phyloP scores from a whole-genome alignment of 2,797 vertebrate genomes.

The Cossypha caffra region DNA sequence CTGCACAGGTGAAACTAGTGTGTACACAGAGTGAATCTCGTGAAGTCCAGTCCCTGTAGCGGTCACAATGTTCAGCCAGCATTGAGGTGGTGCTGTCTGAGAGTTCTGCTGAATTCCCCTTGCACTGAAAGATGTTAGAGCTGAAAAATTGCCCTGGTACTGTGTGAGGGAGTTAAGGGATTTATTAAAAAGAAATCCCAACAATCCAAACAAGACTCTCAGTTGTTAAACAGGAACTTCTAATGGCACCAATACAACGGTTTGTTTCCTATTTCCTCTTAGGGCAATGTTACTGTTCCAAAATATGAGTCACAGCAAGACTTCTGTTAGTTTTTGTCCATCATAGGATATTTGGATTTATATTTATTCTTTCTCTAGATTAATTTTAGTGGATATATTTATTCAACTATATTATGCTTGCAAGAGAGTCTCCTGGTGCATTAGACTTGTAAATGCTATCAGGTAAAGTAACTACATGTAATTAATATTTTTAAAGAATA shows the following conservation, averaged over 20 bases:
- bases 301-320: neutral
- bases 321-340: neutral
- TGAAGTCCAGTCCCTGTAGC: neutral
- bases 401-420: neutral
- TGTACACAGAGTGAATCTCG: neutral
- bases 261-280: neutral
- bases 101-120: neutral
- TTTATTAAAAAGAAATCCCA: neutral
- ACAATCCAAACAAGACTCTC: neutral
- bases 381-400: conserved; percentile 36
- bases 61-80: neutral
- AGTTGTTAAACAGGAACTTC: neutral
- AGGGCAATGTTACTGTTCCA: neutral
- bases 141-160: neutral
- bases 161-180: neutral
- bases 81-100: neutral
- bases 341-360: neutral
- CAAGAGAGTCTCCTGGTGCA: neutral
- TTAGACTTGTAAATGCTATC: conserved; percentile 61
- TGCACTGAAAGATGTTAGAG: neutral
- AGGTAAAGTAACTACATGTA: conserved; percentile 57
- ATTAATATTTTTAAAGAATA: conserved; percentile 53
- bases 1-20: neutral
- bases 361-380: conserved; percentile 7
- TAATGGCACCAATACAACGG: neutral